These are phyloP conservation scores for Potorous gilbertii DNA, from an alignment of 2,797 vertebrate species.

Conservation along the genomic window DNA sequence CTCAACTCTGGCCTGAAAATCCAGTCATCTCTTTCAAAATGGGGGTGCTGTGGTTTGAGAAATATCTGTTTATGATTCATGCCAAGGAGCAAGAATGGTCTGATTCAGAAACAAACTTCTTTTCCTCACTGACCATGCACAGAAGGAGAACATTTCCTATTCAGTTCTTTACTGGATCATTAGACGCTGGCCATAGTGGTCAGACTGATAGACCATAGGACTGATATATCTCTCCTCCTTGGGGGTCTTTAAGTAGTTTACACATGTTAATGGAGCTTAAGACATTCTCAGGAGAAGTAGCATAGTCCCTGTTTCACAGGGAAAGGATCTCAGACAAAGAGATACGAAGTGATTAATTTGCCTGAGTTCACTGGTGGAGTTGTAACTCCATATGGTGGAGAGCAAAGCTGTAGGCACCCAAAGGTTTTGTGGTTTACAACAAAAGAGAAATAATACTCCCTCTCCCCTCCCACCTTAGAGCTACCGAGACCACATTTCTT, in stretches of 20 bases:
- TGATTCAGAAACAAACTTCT: slow-evolving; percentile 40
- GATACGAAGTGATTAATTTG: not conserved
- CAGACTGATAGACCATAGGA: not conserved
- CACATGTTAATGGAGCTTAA: not conserved
- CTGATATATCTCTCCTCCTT: not conserved
- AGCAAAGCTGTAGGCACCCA: slow-evolving; percentile 14
- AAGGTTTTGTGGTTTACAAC: slow-evolving; percentile 23
- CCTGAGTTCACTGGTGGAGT: not conserved
- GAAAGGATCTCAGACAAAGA: not conserved
- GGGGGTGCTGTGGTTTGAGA: slow-evolving; percentile 53
- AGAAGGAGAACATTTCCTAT: slow-evolving; percentile 50
- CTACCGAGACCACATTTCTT: not conserved
- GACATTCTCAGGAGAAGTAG: not conserved
- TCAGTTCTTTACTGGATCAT: not conserved
- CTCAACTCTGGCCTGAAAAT: slow-evolving; percentile 62
- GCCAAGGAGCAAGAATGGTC: slow-evolving; percentile 31
- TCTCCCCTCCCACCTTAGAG: not conserved
- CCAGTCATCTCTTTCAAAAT: slow-evolving; percentile 65
- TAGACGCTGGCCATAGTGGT: not conserved
- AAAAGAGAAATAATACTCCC: not conserved
- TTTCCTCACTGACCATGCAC: not conserved
- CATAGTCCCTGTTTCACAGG: not conserved
- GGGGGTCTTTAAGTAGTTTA: slow-evolving; percentile 13
- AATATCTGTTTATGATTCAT: slow-evolving; percentile 68
- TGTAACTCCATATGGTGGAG: not conserved